Percentiles rank a stretch among this genome's conserved stretches.
Conservation (phyloP, 2,113 vertebrate genomes). For the Rhabdornis inornatus region DNA sequence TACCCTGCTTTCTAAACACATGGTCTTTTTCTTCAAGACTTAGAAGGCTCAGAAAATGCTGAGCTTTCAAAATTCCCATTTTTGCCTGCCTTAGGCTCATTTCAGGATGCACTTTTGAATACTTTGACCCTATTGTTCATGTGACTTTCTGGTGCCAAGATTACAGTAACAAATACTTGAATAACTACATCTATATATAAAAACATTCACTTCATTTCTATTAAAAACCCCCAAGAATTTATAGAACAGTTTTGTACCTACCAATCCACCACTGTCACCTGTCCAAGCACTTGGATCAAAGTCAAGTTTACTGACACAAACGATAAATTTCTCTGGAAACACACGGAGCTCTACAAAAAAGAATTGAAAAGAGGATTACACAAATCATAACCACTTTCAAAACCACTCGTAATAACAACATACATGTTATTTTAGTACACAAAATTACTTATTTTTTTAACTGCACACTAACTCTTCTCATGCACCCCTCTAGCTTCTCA, state of each 20-base stretch:
- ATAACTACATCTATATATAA: not conserved
- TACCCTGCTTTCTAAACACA: not conserved
- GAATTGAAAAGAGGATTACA: conserved; percentile 17
- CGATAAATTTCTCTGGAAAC: conserved; percentile 89
- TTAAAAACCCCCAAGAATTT: not conserved
- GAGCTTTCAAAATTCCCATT: not conserved
- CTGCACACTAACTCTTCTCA: not conserved
- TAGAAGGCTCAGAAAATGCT: not conserved
- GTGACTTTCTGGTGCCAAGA: not conserved
- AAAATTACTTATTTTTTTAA: not conserved
- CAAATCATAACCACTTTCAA: not conserved
- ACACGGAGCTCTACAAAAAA: conserved; percentile 79
- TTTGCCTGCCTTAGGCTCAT: not conserved
- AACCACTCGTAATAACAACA: not conserved
- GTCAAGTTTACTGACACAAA: conserved; percentile 83
- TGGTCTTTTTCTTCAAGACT: not conserved
- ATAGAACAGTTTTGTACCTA: conserved; percentile 67
- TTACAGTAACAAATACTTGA: not conserved
- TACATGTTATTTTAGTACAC: not conserved
- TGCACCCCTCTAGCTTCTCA: not conserved
- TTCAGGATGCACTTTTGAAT: not conserved
- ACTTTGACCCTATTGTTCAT: not conserved
- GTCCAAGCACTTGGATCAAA: conserved; percentile 62
- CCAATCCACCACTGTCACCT: conserved; percentile 70
- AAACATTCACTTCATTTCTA: not conserved